Conservation (phyloP, 2,888 invertebrate genomes). For the Orthosia gracilis region DNA sequence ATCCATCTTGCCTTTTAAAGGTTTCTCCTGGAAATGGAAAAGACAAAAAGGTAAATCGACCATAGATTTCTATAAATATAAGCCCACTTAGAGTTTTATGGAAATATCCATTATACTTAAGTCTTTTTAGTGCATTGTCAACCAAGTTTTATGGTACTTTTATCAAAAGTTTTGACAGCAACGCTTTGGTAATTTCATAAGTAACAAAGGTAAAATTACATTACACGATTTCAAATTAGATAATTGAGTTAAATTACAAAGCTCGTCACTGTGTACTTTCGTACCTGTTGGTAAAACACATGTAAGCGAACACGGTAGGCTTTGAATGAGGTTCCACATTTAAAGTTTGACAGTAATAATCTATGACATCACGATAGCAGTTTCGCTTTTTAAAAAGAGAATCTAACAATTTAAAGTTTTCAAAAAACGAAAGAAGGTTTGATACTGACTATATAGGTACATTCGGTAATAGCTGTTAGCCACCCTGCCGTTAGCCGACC, state of each 20-base stretch:
- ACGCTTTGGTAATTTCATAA: constrained; percentile 8
- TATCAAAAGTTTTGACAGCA: neutral
- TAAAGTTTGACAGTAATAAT: neutral
- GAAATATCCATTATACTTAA: constrained; percentile 16
- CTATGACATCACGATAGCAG: neutral
- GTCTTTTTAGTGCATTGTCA: neutral
- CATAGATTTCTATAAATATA: constrained; percentile 56
- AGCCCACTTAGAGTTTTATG: constrained; percentile 34
- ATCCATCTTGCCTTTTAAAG: constrained; percentile 76
- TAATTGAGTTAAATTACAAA: constrained; percentile 40
- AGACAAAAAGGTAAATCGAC: constrained; percentile 68
- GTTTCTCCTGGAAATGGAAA: constrained; percentile 58
- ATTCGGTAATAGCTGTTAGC: too few relatives aligned
- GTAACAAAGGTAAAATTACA: constrained; percentile 19
- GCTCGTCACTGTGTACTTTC: neutral
- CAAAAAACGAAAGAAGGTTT: neutral
- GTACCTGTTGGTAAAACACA: neutral
- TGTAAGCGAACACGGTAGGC: neutral
- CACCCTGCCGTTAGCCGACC: too few relatives aligned
- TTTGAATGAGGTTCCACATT: neutral
- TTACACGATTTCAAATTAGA: constrained; percentile 21
- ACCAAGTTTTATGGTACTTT: neutral
- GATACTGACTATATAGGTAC: neutral
- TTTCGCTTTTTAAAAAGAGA: neutral
- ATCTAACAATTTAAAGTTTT: neutral